Conservation (phyloP, 2,888 invertebrate genomes). For the Callimorpha dominula region DNA sequence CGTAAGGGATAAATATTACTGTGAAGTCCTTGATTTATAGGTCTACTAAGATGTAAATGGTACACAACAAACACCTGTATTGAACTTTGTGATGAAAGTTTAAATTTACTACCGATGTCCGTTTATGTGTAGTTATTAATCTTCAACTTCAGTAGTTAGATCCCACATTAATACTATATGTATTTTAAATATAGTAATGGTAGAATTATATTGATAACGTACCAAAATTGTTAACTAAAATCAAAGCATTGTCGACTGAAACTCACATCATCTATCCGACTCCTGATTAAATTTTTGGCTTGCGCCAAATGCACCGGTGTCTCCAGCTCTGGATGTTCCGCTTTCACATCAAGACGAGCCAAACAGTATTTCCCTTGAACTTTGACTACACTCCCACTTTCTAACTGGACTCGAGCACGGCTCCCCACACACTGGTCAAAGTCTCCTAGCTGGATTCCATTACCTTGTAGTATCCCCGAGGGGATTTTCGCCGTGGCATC, state of each 20-base stretch:
- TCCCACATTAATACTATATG: too few species aligned
- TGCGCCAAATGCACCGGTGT: constrained; percentile 89
- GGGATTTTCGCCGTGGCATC: constrained; percentile 91
- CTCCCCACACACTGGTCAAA: constrained; percentile 89
- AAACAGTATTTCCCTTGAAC: constrained; percentile 90
- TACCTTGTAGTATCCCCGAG: constrained; percentile 89
- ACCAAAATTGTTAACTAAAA: background rate
- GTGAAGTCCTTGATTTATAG: too few species aligned
- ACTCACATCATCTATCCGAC: constrained; percentile 88
- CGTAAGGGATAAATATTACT: too few species aligned
- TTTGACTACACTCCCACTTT: constrained; percentile 86
- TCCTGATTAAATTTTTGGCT: constrained; percentile 88
- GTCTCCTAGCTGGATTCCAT: constrained; percentile 90
- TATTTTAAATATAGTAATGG: background rate
- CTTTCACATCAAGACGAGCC: constrained; percentile 88
- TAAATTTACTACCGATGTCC: too few species aligned
- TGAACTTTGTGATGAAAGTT: too few species aligned
- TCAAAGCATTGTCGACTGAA: constrained; percentile 31
- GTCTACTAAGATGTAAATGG: too few species aligned
- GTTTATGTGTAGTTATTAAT: too few species aligned
- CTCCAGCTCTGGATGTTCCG: constrained; percentile 86
- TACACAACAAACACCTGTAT: too few species aligned
- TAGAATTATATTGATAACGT: background rate
- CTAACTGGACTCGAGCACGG: constrained; percentile 87
- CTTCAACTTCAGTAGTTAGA: too few species aligned